A percentile compares a stretch with the other conserved stretches of the same genome.
Evolutionary conservation across 1,140 invertebrate species (phyloP).

Genomic region (Euwallacea fornicatus): DNA sequence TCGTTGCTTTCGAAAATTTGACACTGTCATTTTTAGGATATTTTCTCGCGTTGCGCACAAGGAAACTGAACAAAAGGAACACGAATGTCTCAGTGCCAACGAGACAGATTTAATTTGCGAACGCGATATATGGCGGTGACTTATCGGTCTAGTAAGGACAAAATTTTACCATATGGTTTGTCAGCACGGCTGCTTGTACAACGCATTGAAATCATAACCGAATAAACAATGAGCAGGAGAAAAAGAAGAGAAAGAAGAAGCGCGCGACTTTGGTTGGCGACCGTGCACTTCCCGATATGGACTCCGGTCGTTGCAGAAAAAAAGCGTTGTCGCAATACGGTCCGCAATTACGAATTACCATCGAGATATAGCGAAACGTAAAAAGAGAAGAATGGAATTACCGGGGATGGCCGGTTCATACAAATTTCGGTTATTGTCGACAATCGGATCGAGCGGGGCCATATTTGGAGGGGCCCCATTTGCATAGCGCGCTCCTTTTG

Average conservation of each 20-base stretch:
- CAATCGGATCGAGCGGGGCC: constrained; percentile 13
- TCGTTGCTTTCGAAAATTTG: no score
- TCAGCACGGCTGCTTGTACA: no score
- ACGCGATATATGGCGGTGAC: no score
- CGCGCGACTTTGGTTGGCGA: neutral
- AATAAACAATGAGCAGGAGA: neutral
- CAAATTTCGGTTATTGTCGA: constrained; percentile 27
- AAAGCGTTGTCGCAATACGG: neutral
- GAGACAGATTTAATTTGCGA: no score
- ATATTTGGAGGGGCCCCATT: constrained; percentile 22
- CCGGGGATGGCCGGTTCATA: constrained; percentile 18
- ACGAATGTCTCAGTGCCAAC: no score
- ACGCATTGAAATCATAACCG: constrained; percentile 1
- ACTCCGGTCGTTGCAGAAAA: constrained; percentile 2
- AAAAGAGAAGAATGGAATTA: constrained; percentile 16
- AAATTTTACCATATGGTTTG: no score
- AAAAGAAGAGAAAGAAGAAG: neutral
- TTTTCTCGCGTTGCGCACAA: no score
- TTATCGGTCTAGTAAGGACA: no score
- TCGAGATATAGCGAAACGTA: constrained; percentile 22
- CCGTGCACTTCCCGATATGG: constrained; percentile 10
- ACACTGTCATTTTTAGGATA: no score
- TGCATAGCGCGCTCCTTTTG: constrained; percentile 27
- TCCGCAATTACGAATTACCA: constrained; percentile 26
- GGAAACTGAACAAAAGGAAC: no score